Percentiles rank a stretch among this genome's conserved stretches.
Evolutionary conservation across 2,113 vertebrate genomes (phyloP).

Genomic region (Orthonyx spaldingii): DNA sequence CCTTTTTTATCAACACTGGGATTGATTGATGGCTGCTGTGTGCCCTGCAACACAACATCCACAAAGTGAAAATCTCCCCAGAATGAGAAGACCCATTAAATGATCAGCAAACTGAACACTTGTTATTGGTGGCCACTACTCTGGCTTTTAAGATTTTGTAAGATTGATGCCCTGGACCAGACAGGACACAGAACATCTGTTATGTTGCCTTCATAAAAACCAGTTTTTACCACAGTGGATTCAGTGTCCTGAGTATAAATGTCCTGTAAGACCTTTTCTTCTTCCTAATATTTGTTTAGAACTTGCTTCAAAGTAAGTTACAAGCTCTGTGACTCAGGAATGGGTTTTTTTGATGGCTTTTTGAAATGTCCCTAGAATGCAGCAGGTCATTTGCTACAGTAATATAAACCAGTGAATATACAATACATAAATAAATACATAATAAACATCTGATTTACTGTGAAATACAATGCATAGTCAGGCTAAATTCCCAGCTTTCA

Average conservation of each 20-base stretch:
- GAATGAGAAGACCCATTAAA: neutral
- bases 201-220: neutral
- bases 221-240: neutral
- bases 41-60: neutral
- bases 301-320: neutral
- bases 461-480: neutral
- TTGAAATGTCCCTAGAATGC: neutral
- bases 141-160: neutral
- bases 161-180: neutral
- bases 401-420: neutral
- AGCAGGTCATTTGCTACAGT: neutral
- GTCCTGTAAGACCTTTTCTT: neutral
- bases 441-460: neutral
- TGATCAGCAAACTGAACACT: neutral
- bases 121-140: neutral
- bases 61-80: neutral
- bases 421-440: neutral
- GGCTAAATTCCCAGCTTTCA: constrained; percentile 5
- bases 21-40: neutral
- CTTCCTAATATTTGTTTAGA: neutral
- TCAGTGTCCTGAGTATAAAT: neutral
- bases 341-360: neutral
- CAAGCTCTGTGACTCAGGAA: neutral
- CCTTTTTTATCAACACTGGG: neutral
- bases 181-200: neutral